Evolutionary conservation across 2,797 vertebrate genomes (phyloP).

Genomic region (Gambelia wislizenii): DNA sequence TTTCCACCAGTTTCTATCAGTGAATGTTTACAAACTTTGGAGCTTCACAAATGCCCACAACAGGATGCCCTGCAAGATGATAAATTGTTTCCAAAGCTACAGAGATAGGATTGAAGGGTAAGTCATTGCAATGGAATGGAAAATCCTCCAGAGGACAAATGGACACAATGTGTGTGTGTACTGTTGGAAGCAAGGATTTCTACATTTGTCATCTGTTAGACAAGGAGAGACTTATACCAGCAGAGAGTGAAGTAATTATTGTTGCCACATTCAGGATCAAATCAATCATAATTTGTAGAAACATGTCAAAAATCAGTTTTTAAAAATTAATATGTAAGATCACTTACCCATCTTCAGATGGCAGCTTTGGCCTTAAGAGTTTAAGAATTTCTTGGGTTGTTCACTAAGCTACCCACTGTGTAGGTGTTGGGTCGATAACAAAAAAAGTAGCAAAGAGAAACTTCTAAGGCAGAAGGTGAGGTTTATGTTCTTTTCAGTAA

Average conservation of each 20-base stretch:
- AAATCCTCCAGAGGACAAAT: neutral
- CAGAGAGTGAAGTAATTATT: neutral
- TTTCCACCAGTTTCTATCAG: neutral
- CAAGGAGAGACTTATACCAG: neutral
- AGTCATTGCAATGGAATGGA: neutral
- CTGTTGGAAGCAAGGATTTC: neutral
- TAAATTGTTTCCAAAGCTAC: neutral
- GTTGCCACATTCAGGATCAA: neutral
- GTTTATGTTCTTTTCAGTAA: neutral
- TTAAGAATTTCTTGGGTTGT: neutral
- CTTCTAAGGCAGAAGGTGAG: neutral
- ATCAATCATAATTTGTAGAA: neutral
- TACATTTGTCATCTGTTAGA: neutral
- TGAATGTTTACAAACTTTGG: neutral
- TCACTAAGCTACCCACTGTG: neutral
- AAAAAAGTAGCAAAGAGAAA: neutral
- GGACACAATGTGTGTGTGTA: neutral
- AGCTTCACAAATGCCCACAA: neutral
- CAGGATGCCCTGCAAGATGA: neutral
- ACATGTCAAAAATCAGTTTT: neutral
- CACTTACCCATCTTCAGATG: neutral
- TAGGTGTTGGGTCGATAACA: neutral
- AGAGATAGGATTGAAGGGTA: conserved; percentile 1
- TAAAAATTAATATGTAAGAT: neutral
- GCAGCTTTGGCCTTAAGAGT: neutral